Evolutionary conservation across 2,888 invertebrate genomes (phyloP).

Genomic region (Lithosia quadra): DNA sequence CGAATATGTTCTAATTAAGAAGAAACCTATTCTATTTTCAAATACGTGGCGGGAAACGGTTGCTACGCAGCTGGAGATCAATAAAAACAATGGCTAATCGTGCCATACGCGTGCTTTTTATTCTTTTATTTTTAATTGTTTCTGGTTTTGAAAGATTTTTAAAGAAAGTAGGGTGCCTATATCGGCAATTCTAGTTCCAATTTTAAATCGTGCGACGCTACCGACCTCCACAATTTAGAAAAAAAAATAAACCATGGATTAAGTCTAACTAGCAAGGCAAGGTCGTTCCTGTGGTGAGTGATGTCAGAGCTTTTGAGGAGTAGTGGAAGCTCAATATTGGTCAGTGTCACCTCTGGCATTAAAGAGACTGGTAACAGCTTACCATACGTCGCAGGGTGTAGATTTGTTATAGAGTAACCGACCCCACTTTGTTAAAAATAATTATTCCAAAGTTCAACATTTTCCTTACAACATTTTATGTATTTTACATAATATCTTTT

Average conservation of each 20-base stretch:
- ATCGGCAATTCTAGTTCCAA: background rate
- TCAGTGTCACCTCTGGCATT: too few species aligned
- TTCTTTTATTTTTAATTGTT: background rate
- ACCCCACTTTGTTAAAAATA: background rate
- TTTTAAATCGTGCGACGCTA: background rate
- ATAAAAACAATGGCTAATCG: constrained; percentile 33
- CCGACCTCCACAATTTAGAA: too few species aligned
- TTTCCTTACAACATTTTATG: background rate
- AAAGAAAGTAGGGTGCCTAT: background rate
- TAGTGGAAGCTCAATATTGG: too few species aligned
- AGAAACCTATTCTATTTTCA: constrained; percentile 62
- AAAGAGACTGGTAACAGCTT: too few species aligned
- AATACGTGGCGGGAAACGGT: constrained; percentile 62
- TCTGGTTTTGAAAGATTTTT: background rate
- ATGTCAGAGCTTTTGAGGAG: too few species aligned
- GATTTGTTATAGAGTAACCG: too few species aligned
- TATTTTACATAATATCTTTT: too few species aligned
- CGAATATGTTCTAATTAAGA: constrained; percentile 86
- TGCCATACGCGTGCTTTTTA: constrained; percentile 25
- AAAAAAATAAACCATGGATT: too few species aligned
- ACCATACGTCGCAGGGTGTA: too few species aligned
- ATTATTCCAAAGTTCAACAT: too few species aligned
- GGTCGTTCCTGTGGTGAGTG: too few species aligned
- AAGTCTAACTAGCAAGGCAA: too few species aligned
- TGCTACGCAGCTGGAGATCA: constrained; percentile 58